These are phyloP conservation scores for Mastigias papua DNA, from an alignment of 30 jellyfish, hydroid and myxozoan species.

Conservation along the genomic window DNA sequence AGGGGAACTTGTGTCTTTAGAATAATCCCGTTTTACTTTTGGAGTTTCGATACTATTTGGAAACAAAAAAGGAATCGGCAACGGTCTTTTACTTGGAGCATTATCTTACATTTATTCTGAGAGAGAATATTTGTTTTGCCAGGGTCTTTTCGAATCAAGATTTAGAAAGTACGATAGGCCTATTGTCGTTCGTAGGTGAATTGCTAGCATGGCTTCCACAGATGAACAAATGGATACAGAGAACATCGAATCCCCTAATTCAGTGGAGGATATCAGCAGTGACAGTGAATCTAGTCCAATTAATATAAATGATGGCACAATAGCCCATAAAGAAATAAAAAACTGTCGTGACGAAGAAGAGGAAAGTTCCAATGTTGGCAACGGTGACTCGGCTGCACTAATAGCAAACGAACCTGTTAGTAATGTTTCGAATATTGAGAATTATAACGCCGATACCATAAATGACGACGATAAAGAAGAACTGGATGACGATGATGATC, in stretches of 20 bases:
- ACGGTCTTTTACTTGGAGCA: background rate
- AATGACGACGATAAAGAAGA: background rate
- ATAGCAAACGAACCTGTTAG: background rate
- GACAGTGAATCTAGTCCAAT: background rate
- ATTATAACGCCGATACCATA: background rate
- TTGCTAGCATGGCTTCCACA: background rate
- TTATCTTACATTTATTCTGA: background rate
- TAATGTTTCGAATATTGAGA: background rate
- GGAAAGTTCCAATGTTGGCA: background rate
- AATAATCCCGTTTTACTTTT: no score
- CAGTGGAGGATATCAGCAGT: background rate
- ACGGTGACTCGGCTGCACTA: background rate
- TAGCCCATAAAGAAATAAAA: slow-evolving; percentile 1
- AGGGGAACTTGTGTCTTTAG: no score
- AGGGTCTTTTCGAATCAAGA: background rate
- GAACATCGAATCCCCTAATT: background rate
- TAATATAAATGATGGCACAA: background rate
- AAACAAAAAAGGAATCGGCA: background rate
- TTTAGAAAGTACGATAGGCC: background rate
- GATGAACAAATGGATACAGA: background rate
- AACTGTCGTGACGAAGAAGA: background rate
- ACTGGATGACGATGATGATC: background rate
- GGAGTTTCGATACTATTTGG: no score
- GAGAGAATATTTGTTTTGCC: background rate
- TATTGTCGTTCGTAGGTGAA: background rate